Evolutionary conservation across 2,113 vertebrate species (phyloP).

Genomic region (Aegithalos caudatus): DNA sequence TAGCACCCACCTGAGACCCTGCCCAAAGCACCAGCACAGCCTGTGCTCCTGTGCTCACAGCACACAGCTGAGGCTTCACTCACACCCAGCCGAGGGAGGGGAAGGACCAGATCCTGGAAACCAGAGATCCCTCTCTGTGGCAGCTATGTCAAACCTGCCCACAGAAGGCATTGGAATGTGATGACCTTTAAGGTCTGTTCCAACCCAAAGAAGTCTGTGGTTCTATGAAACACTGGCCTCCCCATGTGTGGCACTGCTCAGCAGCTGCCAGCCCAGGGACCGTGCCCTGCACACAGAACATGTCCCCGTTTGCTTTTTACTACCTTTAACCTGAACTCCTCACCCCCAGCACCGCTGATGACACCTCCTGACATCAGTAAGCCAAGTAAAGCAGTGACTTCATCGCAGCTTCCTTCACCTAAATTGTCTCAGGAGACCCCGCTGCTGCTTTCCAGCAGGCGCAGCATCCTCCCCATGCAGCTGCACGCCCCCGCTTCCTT

Average conservation of each 20-base stretch:
- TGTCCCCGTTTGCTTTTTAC: rapidly evolving
- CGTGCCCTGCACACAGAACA: background rate
- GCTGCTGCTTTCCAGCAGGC: background rate
- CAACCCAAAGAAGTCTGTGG: background rate
- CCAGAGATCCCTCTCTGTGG: background rate
- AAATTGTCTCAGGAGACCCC: background rate
- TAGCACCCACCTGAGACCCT: too few species aligned
- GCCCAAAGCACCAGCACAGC: background rate
- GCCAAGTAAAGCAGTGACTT: conserved; percentile 24
- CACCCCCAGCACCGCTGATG: rapidly evolving
- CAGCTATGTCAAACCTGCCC: background rate
- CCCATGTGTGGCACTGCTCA: rapidly evolving
- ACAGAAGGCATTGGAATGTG: rapidly evolving
- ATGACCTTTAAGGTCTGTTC: background rate
- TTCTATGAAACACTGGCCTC: background rate
- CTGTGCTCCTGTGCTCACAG: rapidly evolving
- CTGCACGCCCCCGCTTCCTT: conserved; percentile 49
- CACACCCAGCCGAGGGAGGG: background rate
- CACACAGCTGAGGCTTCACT: rapidly evolving
- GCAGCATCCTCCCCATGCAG: background rate
- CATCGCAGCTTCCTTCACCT: conserved; percentile 13
- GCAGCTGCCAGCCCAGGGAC: background rate
- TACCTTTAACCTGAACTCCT: background rate
- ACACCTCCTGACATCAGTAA: background rate
- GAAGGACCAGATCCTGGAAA: background rate